Conservation (phyloP, 2,888 invertebrate species). For the Psococerastis gibbosa region DNA sequence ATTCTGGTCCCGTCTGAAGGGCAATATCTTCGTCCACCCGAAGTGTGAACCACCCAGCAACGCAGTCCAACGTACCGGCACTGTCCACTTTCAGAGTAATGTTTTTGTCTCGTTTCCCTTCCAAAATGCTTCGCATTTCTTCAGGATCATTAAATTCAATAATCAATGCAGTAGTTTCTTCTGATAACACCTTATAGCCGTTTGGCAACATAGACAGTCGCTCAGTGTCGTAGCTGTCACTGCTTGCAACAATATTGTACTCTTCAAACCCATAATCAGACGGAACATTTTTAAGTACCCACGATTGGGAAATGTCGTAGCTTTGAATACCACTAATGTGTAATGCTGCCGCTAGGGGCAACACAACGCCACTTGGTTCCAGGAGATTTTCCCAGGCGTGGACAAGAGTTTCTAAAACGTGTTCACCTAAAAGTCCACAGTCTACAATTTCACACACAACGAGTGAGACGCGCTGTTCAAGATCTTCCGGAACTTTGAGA, state of each 20-base stretch:
- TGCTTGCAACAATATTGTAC: constrained; percentile 18
- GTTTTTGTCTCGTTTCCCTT: constrained; percentile 19
- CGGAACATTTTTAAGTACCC: constrained; percentile 17
- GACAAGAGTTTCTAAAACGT: constrained; percentile 40
- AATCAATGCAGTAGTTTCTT: constrained; percentile 32
- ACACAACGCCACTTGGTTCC: constrained; percentile 28
- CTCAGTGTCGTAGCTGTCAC: constrained; percentile 49
- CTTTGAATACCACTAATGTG: constrained; percentile 43
- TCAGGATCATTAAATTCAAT: constrained; percentile 41
- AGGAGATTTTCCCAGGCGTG: constrained; percentile 40
- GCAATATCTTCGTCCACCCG: constrained; percentile 39
- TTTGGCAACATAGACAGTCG: constrained; percentile 34
- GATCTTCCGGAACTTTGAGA: constrained; percentile 30
- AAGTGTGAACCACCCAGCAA: constrained; percentile 56
- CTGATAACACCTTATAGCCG: constrained; percentile 37
- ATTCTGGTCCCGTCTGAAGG: constrained; percentile 43
- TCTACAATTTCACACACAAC: constrained; percentile 64
- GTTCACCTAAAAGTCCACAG: constrained; percentile 60
- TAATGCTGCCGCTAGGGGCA: constrained; percentile 41
- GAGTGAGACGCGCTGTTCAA: constrained; percentile 35
- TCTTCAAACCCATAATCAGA: constrained; percentile 17
- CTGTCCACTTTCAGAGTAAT: constrained; percentile 26
- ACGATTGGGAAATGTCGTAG: constrained; percentile 29
- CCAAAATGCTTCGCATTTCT: constrained; percentile 28
- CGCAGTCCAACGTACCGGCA: constrained; percentile 38